Conservation (phyloP, 2,888 invertebrate species). For the Drosophila histrio region DNA sequence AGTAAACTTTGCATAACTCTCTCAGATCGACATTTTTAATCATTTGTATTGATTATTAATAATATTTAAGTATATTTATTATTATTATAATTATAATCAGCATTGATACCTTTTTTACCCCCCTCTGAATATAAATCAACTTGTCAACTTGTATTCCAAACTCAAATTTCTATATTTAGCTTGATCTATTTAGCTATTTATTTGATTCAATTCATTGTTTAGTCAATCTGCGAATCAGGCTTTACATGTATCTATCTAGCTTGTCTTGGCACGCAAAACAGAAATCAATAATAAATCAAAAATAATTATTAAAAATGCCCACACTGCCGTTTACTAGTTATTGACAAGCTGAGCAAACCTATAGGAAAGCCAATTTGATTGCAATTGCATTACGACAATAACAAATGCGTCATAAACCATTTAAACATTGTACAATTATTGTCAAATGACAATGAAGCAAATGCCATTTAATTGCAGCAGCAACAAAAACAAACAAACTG, state of each 20-base stretch:
- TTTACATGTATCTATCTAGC: not conserved
- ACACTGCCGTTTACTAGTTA: conserved; percentile 28
- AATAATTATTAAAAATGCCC: conserved; percentile 49
- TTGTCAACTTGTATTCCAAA: not conserved
- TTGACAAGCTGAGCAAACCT: conserved; percentile 36
- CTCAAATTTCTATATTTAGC: not conserved
- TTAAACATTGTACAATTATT: conserved; percentile 41
- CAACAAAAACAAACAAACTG: not conserved
- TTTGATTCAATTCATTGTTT: not conserved
- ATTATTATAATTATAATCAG: too few relatives aligned
- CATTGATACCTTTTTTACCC: not conserved
- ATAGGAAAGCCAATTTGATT: conserved; percentile 30
- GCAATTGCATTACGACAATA: conserved; percentile 26
- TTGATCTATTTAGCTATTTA: not conserved
- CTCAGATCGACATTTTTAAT: too few relatives aligned
- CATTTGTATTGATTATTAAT: too few relatives aligned
- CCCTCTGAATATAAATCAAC: not conserved
- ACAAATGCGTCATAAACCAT: conserved; percentile 55
- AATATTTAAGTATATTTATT: too few relatives aligned
- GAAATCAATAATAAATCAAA: conserved; percentile 56
- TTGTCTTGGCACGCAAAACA: conserved; percentile 13
- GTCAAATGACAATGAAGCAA: conserved; percentile 51
- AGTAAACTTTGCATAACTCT: too few relatives aligned
- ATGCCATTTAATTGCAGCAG: conserved; percentile 58
- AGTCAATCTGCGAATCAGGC: conserved; percentile 4